Evolutionary conservation across 2,888 invertebrate species (phyloP), one percentile per base, ranked within the genome.

Genomic region (Eumerus sabulonum): DNA sequence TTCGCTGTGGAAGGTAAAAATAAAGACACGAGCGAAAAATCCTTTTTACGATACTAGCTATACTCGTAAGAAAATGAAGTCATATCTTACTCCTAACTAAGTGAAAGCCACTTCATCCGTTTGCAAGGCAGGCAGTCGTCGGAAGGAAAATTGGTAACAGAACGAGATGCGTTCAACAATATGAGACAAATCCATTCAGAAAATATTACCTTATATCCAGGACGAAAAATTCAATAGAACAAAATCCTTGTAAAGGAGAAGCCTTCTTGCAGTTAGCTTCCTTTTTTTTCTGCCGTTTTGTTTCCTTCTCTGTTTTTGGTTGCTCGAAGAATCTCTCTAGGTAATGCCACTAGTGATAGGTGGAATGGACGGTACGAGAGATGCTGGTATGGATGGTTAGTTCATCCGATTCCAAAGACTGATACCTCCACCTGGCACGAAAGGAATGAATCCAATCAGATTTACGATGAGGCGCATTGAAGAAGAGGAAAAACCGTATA

Each of bases 391-490:
- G 57, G 45, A 27, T 38, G 36, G 16, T 7, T 56, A 48, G 54
- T 56, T 59, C 40, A 73, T 60, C 38, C 54, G 60, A 60, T 66
- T 50, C 48, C 36, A 59, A 38, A 18, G 57, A 66, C 71, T 60
- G 54, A 76, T 76, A 71, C 72, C 63, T 47, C 70, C 63, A 76
- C 70, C 72, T 72, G 72, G 71, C 72, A 76, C 59, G 71, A 76
- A n/a, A 71, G 60, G 66, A 71, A 72, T 66, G 66, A 76, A 76
- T 76, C 66, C 71, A 66, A 72, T 72, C 76, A 56, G 72, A 72
- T 76, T 76, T 72, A 56, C 66, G 64, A 71, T 71, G 71, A 66
- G 44, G 18, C 71, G 18, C 44, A 64, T 47, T 63, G 42, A 67
- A 17, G 13, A 62, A 53, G 44, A 44, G 16, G 53, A 66, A 53